Evolutionary conservation across 2,113 vertebrate species (phyloP).

Genomic region (Sterrhoptilus dennistouni): DNA sequence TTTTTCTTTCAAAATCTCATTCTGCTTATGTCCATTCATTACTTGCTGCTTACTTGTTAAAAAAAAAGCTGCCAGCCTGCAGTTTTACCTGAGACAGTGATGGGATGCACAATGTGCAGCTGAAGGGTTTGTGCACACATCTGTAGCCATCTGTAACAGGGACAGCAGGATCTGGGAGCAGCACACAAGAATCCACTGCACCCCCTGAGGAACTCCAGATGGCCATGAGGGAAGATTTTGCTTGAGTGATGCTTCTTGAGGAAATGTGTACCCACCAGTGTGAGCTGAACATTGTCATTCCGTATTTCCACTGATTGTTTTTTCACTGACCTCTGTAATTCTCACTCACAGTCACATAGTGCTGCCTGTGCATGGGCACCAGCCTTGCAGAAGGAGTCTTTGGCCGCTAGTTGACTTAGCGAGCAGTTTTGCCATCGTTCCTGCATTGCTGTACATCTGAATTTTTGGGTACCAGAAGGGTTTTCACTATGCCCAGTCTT

Average conservation of each 20-base stretch:
- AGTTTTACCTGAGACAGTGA: neutral
- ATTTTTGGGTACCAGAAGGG: neutral
- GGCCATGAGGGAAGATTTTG: neutral
- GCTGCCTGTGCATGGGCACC: neutral
- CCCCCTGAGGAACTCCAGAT: neutral
- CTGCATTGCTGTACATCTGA: neutral
- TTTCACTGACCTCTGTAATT: neutral
- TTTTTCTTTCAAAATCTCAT: conserved; percentile 30
- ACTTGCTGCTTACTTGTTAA: neutral
- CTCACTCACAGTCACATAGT: neutral
- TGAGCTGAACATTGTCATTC: neutral
- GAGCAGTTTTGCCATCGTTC: fast-evolving
- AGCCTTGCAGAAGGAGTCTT: neutral
- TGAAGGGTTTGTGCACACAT: neutral
- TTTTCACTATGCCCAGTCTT: neutral
- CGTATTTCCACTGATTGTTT: neutral
- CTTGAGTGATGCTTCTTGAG: neutral
- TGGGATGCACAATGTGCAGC: neutral
- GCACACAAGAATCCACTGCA: neutral
- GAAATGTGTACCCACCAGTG: neutral
- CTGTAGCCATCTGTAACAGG: neutral
- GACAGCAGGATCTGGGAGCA: neutral
- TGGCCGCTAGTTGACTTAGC: neutral
- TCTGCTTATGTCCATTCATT: neutral
- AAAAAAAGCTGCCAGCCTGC: neutral